phyloP scores from a whole-genome alignment of 2,797 vertebrate species.

The Cryptoblepharus egeriae region DNA sequence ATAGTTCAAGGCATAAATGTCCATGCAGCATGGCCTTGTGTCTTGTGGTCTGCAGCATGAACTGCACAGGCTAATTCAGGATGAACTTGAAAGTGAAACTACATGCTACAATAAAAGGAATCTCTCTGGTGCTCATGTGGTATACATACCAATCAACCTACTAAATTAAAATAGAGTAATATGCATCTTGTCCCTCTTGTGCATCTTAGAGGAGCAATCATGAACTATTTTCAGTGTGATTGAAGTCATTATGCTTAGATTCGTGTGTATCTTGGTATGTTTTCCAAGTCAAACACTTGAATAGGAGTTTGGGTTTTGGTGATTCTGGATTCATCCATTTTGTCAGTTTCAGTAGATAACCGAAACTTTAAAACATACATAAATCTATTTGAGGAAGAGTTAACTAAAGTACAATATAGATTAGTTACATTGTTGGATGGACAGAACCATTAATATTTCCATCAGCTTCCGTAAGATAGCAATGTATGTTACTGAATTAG shows the following conservation, averaged over 20 bases:
- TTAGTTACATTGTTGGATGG: neutral
- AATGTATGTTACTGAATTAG: neutral
- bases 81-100: neutral
- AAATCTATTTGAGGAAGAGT: neutral
- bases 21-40: too few species aligned
- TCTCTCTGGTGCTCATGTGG: neutral
- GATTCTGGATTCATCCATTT: neutral
- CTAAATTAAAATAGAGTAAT: too few species aligned
- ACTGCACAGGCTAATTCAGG: neutral
- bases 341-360: neutral
- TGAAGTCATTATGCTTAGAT: neutral
- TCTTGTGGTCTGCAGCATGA: neutral
- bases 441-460: slow-evolving; percentile 1
- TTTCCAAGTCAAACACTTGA: neutral
- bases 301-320: neutral
- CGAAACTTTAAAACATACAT: neutral
- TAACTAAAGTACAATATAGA: neutral
- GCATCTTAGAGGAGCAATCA: neutral
- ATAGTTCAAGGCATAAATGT: neutral
- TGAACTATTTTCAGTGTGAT: neutral
- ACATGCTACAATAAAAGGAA: neutral
- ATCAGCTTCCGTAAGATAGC: neutral
- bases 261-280: neutral
- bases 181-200: too few species aligned
- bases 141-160: neutral